These are phyloP conservation scores for Neolamprologus modestus DNA, from an alignment of 2,113 vertebrate species.

Conservation along the genomic window DNA sequence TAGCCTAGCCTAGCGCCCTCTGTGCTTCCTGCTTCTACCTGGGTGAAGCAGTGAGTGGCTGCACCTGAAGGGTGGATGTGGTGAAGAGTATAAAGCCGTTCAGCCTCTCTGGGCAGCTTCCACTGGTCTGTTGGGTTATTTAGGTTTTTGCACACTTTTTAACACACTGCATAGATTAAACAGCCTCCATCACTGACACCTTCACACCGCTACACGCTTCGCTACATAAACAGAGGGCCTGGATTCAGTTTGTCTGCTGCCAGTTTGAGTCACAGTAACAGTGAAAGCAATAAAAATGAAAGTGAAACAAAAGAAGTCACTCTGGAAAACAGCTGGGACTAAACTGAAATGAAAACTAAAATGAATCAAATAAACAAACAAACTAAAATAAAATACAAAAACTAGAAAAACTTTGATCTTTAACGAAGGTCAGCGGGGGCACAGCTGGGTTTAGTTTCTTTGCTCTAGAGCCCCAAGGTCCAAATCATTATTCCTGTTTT, in stretches of 20 bases:
- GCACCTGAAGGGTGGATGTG: not conserved
- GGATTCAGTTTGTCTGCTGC: not conserved
- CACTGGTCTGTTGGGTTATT: not conserved
- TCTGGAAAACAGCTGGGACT: accelerated
- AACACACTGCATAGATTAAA: not conserved
- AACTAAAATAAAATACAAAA: not conserved
- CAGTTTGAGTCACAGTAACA: not conserved
- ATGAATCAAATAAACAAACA: not conserved
- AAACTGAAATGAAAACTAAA: not conserved
- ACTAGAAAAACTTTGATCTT: not conserved
- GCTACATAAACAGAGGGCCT: accelerated
- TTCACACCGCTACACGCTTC: not conserved
- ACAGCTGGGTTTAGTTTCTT: not conserved
- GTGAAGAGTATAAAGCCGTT: not conserved
- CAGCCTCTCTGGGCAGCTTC: not conserved
- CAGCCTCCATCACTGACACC: not conserved
- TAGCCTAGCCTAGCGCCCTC: not conserved
- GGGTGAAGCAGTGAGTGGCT: not conserved
- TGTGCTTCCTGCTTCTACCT: not conserved
- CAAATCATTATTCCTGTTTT: not conserved
- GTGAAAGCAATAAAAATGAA: not conserved
- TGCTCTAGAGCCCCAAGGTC: accelerated
- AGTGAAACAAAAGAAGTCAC: not conserved
- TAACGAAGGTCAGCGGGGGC: accelerated
- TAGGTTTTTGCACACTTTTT: not conserved